Percentiles rank a stretch among this genome's conserved stretches.
Conservation (phyloP, 2,797 vertebrate species). For the Bovichtus diacanthus region DNA sequence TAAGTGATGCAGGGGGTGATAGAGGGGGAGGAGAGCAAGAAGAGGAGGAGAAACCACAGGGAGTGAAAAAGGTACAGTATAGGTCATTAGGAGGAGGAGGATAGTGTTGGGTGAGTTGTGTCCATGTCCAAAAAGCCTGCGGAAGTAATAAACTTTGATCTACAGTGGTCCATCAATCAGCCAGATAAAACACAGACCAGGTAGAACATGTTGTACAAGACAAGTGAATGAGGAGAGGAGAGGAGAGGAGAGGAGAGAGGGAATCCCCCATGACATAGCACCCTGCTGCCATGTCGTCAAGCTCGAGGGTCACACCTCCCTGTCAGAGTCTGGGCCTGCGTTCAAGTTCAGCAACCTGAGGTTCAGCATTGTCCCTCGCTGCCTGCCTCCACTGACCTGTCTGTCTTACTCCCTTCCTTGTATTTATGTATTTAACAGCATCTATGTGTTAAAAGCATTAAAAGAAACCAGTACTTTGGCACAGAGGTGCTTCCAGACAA, state of each 20-base stretch:
- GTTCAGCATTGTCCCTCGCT: conserved; percentile 43
- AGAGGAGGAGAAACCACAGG: conserved; percentile 8
- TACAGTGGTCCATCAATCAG: conserved; percentile 26
- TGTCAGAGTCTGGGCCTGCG: conserved; percentile 58
- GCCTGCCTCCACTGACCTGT: not conserved
- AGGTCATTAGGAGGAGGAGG: not conserved
- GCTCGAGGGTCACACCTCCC: conserved; percentile 52
- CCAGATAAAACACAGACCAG: conserved; percentile 25
- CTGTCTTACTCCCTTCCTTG: not conserved
- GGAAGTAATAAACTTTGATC: conserved; percentile 35
- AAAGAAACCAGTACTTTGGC: not conserved
- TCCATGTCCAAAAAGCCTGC: conserved; percentile 5
- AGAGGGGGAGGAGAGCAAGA: not conserved
- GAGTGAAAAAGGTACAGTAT: conserved; percentile 4
- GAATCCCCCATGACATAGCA: conserved; percentile 60
- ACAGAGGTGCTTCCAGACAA: too few relatives aligned
- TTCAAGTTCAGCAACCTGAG: conserved; percentile 65
- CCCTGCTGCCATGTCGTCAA: conserved; percentile 63
- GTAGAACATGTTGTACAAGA: conserved; percentile 25
- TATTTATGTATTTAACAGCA: not conserved
- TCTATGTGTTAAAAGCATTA: not conserved
- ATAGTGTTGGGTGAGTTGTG: conserved; percentile 3
- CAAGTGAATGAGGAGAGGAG: not conserved
- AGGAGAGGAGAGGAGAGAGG: not conserved
- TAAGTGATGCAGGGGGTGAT: conserved; percentile 20